Evolutionary conservation across 2,113 vertebrate species (phyloP).

Genomic region (Panthera tigris): DNA sequence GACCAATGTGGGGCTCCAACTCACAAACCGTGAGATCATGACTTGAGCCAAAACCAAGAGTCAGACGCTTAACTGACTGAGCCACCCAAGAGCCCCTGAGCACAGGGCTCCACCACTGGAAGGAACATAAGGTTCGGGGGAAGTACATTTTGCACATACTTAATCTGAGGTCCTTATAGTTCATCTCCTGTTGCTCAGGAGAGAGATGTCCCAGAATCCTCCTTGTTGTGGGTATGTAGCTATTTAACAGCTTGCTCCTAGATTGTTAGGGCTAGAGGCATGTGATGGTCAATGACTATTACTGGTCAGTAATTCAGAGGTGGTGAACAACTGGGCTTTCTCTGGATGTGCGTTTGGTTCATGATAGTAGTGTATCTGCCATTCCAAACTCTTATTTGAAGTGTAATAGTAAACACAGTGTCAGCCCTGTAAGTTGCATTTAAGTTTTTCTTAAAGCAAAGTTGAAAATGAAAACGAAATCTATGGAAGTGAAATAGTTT

Average conservation of each 20-base stretch:
- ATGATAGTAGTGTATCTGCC: neutral
- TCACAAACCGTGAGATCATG: too few relatives aligned
- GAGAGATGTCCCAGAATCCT: neutral
- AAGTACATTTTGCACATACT: neutral
- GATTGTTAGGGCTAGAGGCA: neutral
- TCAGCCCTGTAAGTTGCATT: neutral
- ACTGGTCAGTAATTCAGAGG: neutral
- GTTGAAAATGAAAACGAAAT: constrained; percentile 11
- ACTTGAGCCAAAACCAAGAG: too few relatives aligned
- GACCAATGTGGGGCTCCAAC: too few relatives aligned
- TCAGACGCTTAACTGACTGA: too few relatives aligned
- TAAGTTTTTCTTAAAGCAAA: neutral
- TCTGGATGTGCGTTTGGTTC: neutral
- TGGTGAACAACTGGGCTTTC: constrained; percentile 19
- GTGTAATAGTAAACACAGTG: neutral
- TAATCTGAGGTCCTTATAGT: neutral
- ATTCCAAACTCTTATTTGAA: neutral
- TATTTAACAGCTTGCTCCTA: neutral
- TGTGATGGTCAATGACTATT: constrained; percentile 24
- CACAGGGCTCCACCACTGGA: neutral
- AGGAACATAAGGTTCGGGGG: neutral
- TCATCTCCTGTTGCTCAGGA: neutral
- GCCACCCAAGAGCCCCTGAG: too few relatives aligned
- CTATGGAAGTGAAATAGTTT: constrained; percentile 24
- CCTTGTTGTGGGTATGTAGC: neutral